Evolutionary conservation across 37 sponge, comb jelly and placozoan genomes (phyloP).

Genomic region (Crambe crambe): DNA sequence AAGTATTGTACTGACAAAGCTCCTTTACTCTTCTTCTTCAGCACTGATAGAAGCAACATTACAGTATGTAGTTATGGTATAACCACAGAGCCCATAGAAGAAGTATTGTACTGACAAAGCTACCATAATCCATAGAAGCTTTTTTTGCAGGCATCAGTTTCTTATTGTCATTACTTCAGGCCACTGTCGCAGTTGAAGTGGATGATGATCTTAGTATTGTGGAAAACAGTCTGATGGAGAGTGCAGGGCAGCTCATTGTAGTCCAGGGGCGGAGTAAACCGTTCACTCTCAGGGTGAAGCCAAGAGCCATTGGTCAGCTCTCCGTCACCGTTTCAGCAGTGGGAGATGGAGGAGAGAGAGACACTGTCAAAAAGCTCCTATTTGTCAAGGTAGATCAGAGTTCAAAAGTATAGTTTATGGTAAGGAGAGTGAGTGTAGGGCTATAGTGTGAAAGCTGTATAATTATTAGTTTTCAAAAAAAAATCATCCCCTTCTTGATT

Average conservation of each 20-base stretch:
- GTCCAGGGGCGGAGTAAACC: not conserved
- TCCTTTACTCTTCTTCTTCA: not conserved
- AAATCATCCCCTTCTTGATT: not conserved
- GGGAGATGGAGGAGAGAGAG: not conserved
- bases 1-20: not conserved
- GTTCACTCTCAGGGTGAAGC: slow-evolving; percentile 21
- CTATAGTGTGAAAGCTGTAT: too few relatives aligned
- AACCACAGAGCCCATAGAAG: too few relatives aligned
- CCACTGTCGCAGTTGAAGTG: slow-evolving; percentile 7
- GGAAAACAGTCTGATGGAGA: not conserved
- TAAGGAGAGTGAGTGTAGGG: not conserved
- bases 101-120: not conserved
- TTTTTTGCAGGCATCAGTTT: not conserved
- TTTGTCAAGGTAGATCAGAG: slow-evolving; percentile 53
- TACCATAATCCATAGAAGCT: not conserved
- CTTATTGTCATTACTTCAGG: slow-evolving; percentile 17
- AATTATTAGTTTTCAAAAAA: too few relatives aligned
- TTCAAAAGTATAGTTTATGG: not conserved
- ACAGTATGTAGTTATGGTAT: not conserved
- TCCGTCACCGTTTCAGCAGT: slow-evolving; percentile 24
- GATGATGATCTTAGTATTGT: slow-evolving; percentile 41
- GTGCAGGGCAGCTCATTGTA: not conserved
- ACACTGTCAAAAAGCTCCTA: slow-evolving; percentile 43
- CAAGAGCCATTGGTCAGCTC: slow-evolving; percentile 48
- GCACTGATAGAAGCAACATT: not conserved